Evolutionary conservation across 2,888 invertebrate species (phyloP).

Genomic region (Lacanobia oleracea): DNA sequence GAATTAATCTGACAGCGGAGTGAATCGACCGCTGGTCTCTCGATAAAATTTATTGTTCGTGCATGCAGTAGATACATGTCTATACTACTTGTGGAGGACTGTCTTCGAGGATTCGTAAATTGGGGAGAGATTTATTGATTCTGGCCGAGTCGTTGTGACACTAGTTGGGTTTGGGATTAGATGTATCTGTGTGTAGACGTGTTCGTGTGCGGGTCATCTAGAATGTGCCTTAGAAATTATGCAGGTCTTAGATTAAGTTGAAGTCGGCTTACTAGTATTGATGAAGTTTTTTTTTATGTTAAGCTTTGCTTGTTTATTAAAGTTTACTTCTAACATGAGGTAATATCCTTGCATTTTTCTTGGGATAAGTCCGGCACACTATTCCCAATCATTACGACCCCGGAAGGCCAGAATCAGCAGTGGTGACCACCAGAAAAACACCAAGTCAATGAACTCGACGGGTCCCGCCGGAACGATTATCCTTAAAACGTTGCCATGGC

Average conservation of each 20-base stretch:
- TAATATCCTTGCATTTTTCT: too few species aligned
- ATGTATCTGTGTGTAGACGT: not conserved
- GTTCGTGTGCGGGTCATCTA: not conserved
- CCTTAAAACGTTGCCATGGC: too few species aligned
- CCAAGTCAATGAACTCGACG: too few species aligned
- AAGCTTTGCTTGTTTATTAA: too few species aligned
- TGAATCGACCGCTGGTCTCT: conserved; percentile 56
- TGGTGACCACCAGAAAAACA: too few species aligned
- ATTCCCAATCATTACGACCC: too few species aligned
- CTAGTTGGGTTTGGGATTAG: not conserved
- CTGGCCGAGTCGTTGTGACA: conserved; percentile 11
- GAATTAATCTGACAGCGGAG: conserved; percentile 62
- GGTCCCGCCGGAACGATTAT: too few species aligned
- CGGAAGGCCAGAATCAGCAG: too few species aligned
- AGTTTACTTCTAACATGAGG: too few species aligned
- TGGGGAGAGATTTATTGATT: conserved; percentile 59
- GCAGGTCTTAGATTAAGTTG: not conserved
- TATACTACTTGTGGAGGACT: conserved; percentile 4
- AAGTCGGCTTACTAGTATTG: not conserved
- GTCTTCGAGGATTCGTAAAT: conserved; percentile 48
- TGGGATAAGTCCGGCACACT: too few species aligned
- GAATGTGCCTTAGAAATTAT: not conserved
- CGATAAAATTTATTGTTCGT: conserved; percentile 63
- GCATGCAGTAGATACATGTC: conserved; percentile 43
- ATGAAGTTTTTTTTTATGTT: too few species aligned